A percentile compares a stretch with the other conserved stretches of the same genome.
Conservation (phyloP, 2,113 vertebrate species). For the Gopherus evgoodei region DNA sequence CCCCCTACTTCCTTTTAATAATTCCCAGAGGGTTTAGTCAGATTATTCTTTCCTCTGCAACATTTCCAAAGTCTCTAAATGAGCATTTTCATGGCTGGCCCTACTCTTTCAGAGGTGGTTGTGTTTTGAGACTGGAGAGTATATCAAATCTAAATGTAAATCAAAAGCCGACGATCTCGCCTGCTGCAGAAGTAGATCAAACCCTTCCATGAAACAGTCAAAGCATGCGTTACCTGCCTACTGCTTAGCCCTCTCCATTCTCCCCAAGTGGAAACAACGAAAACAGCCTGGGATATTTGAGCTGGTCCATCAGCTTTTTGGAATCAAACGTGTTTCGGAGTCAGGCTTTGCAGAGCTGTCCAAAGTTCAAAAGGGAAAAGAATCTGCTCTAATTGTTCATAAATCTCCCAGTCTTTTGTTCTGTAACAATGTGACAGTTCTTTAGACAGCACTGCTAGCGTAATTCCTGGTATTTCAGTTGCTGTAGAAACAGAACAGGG, state of each 20-base stretch:
- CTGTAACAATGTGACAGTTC: neutral
- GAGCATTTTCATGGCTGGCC: neutral
- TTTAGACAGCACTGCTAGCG: neutral
- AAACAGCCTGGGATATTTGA: neutral
- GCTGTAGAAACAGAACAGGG: slow-evolving; percentile 25
- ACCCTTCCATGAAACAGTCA: neutral
- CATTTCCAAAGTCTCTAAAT: neutral
- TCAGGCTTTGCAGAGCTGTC: neutral
- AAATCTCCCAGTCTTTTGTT: slow-evolving; percentile 20
- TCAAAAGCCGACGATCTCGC: neutral
- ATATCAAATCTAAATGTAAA: neutral
- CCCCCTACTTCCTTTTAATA: neutral
- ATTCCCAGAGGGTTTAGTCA: neutral
- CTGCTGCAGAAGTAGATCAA: neutral
- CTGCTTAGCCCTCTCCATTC: neutral
- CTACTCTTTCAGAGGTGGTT: neutral
- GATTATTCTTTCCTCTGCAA: neutral
- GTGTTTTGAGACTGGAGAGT: neutral
- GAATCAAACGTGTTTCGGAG: too few species aligned
- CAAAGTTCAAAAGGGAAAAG: neutral
- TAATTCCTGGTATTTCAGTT: neutral
- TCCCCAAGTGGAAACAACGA: neutral
- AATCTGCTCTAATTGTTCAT: neutral
- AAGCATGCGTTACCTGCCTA: neutral
- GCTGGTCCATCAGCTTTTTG: neutral